Evolutionary conservation across 1,140 invertebrate genomes (phyloP), one percentile per base, ranked within the genome.

Genomic region (Chironomus tepperi): DNA sequence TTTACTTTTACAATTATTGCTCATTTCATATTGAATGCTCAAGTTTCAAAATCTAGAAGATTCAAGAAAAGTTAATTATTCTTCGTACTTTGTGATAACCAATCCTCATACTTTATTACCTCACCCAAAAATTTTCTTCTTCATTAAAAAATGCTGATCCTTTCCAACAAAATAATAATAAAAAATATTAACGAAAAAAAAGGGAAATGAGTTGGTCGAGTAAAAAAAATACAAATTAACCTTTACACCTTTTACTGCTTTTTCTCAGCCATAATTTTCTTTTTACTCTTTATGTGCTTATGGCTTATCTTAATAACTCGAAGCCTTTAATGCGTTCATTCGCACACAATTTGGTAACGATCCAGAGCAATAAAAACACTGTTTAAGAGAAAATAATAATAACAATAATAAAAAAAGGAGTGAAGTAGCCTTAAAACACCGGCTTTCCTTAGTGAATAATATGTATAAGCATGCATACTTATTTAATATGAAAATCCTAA

Each of bases 181-280:
- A 47, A 47, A 57, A 57, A 3, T 57, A 9, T 3, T 9, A 47
- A 15, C 8, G 43, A 47, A 9, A 47, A 9, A 47, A n/a, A 34
- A 34, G 5, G 24, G 24, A 5, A 34, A 34, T 34, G 24, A 34
- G 24, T 34, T 34, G 24, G 24, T 34, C 24, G 24, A 34, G 24
- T 34, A 2, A 34, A 34, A n/a, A 57, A 57, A 57, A 57, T 47
- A 47, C 8, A 47, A 47, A 47, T 47, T 10, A 57, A 57, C 47
- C 47, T 57, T 57, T 57, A 57, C 47, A 57, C 47, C 47, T 57
- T 57, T 57, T 57, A 57, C 47, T 57, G 47, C 12, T 57, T 57
- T 57, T 57, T 57, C 47, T 57, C 47, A 57, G 47, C 47, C 47
- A 57, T 57, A 57, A 57, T 57, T 57, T 57, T 57, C 47, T 57